phyloP scores from a whole-genome alignment of 2,113 vertebrate genomes.

The Xiphophorus hellerii region DNA sequence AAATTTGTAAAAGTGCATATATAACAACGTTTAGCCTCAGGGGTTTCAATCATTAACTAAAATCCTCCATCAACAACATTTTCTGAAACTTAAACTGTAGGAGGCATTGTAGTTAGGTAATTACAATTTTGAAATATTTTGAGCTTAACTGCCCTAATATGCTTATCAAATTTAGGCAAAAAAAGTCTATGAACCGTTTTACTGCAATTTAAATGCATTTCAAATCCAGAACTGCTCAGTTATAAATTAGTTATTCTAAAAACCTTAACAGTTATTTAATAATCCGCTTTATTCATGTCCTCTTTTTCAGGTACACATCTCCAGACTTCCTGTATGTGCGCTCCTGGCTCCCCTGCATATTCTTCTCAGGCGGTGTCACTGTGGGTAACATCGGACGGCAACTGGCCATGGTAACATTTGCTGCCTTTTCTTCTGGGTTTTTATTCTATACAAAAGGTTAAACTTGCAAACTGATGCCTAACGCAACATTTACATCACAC shows the following conservation, averaged over 20 bases:
- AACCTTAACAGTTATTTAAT: background rate
- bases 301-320: constrained; percentile 89
- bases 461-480: background rate
- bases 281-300: background rate
- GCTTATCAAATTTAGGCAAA: too few species aligned
- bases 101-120: background rate
- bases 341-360: constrained; percentile 98
- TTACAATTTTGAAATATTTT: too few species aligned
- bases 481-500: background rate
- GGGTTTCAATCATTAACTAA: too few species aligned
- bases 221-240: too few species aligned
- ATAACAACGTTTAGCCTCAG: background rate
- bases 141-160: background rate
- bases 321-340: constrained; percentile 96
- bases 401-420: constrained; percentile 89
- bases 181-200: too few species aligned
- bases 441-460: background rate
- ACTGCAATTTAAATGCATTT: too few species aligned
- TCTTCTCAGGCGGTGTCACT: constrained; percentile 98
- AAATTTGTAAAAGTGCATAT: background rate
- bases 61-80: background rate
- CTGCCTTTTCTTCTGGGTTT: background rate
- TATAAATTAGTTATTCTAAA: background rate
- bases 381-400: constrained; percentile 98
- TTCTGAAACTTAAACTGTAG: background rate